These are phyloP conservation scores for Rhaphigaster nebulosa DNA, from an alignment of 2,888 invertebrate genomes.

Conservation along the genomic window DNA sequence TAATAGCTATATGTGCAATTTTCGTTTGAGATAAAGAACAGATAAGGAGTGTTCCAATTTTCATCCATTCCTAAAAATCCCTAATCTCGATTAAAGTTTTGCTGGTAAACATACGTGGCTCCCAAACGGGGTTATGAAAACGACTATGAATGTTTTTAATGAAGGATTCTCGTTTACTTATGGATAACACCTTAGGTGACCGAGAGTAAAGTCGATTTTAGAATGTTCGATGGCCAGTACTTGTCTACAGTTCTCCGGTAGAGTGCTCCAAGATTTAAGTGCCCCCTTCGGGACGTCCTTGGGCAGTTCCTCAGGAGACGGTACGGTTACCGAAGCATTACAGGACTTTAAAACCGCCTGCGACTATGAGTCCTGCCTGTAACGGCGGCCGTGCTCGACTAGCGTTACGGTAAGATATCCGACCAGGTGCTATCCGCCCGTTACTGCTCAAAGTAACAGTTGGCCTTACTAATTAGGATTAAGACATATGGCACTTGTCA, in stretches of 20 bases:
- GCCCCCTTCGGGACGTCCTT: background rate
- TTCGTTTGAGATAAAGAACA: too few species aligned
- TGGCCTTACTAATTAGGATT: constrained; percentile 59
- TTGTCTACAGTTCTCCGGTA: background rate
- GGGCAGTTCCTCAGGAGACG: constrained; percentile 31
- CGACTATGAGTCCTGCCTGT: constrained; percentile 9
- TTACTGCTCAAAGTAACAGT: constrained; percentile 55
- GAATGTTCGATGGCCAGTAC: background rate
- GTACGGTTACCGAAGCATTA: constrained; percentile 12
- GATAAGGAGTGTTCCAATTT: too few species aligned
- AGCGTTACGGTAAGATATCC: constrained; percentile 58
- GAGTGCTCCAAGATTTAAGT: background rate
- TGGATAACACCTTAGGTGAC: background rate
- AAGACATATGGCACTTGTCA: constrained; percentile 60
- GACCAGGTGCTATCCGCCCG: constrained; percentile 49
- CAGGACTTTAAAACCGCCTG: constrained; percentile 52
- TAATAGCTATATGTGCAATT: too few species aligned
- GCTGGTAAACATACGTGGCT: too few species aligned
- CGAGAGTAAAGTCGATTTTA: background rate
- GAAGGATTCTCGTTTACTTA: too few species aligned
- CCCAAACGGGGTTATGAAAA: too few species aligned
- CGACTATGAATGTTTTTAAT: too few species aligned
- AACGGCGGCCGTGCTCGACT: constrained; percentile 42
- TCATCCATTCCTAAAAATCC: too few species aligned
- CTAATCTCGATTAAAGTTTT: too few species aligned